Percentiles rank a stretch among this genome's conserved stretches.
Conservation (phyloP, 2,113 vertebrate species). For the Candoia aspera region DNA sequence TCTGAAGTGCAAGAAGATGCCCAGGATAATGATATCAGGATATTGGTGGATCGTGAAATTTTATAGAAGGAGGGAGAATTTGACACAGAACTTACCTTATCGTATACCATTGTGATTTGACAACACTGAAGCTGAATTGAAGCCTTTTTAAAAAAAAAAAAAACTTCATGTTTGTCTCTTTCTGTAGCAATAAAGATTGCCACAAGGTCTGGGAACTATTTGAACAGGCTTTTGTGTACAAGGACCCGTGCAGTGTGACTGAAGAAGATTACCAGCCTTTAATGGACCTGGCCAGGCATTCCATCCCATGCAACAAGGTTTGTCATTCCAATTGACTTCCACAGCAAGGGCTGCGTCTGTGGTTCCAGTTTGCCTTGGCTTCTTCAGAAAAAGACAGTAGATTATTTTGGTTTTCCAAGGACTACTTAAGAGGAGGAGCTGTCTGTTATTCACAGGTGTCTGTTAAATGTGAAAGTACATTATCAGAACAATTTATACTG, state of each 20-base stretch:
- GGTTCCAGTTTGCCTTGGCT: not conserved
- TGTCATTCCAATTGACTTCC: not conserved
- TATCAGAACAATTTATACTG: not conserved
- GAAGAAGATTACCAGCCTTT: slow-evolving; percentile 72
- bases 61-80: not conserved
- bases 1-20: not conserved
- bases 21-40: not conserved
- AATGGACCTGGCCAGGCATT: slow-evolving; percentile 48
- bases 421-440: not conserved
- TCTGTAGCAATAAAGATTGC: slow-evolving; percentile 66
- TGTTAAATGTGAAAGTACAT: not conserved
- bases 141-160: not conserved
- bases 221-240: slow-evolving; percentile 65
- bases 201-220: slow-evolving; percentile 65
- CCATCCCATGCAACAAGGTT: slow-evolving; percentile 73
- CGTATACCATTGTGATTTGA: not conserved
- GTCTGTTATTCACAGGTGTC: not conserved
- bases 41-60: not conserved
- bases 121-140: not conserved
- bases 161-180: slow-evolving; percentile 41
- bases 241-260: slow-evolving; percentile 71
- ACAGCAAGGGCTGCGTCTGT: not conserved
- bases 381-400: not conserved
- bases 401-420: not conserved
- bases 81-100: not conserved